Percentiles rank a stretch among this genome's conserved stretches.
These are phyloP conservation scores for Callyntrura guangdongensis DNA, from an alignment of 2,888 invertebrate genomes.

Conservation along the genomic window DNA sequence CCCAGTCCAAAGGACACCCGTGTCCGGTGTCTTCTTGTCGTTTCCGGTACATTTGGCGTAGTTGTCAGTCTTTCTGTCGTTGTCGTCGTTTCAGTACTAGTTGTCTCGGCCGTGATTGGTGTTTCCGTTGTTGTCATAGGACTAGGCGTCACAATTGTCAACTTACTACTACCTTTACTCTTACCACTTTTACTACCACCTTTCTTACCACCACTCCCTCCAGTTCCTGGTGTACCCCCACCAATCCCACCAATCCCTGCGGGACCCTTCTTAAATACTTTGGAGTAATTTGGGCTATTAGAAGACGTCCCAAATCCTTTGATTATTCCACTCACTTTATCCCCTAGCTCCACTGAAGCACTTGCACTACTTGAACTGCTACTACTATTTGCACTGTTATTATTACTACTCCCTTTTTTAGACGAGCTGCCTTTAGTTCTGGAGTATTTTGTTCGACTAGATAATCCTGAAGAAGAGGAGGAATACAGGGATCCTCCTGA, in stretches of 20 bases:
- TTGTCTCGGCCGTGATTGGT: constrained; percentile 27
- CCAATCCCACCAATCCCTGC: neutral
- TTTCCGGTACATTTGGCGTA: neutral
- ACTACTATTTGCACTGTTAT: constrained; percentile 47
- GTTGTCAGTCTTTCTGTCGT: constrained; percentile 69
- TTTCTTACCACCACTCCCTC: constrained; percentile 21
- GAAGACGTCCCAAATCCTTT: constrained; percentile 41
- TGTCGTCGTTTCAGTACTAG: neutral
- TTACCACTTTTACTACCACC: constrained; percentile 36
- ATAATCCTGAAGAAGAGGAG: constrained; percentile 27
- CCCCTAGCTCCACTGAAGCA: constrained; percentile 70
- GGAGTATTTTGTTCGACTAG: constrained; percentile 74
- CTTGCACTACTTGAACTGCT: constrained; percentile 67
- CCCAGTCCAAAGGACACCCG: constrained; percentile 71
- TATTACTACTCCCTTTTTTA: constrained; percentile 27
- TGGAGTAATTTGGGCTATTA: constrained; percentile 58
- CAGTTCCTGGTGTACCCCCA: neutral
- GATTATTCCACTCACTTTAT: constrained; percentile 71
- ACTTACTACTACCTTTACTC: constrained; percentile 44
- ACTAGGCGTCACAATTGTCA: constrained; percentile 71
- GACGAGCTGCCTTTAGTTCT: constrained; percentile 68
- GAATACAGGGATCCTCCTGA: constrained; percentile 16
- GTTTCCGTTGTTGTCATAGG: constrained; percentile 48
- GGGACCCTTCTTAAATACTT: constrained; percentile 74
- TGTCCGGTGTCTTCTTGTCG: constrained; percentile 51